Conservation (phyloP, 1,140 invertebrate species). For the Aphelinus certus region DNA sequence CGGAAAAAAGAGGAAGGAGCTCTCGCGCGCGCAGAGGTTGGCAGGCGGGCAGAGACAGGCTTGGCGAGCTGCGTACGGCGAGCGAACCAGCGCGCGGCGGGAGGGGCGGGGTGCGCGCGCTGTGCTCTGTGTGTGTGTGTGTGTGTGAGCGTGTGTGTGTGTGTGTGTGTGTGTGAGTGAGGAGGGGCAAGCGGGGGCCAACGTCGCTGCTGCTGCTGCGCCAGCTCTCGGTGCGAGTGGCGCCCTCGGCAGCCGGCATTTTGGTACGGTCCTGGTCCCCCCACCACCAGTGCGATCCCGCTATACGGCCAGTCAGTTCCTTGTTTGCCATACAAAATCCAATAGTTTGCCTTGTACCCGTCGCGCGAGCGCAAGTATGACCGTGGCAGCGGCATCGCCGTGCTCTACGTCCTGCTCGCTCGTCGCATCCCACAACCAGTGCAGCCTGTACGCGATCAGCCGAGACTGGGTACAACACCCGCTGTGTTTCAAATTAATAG, state of each 20-base stretch:
- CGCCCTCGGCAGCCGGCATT: constrained; percentile 32
- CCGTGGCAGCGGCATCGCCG: constrained; percentile 44
- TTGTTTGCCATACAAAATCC: constrained; percentile 68
- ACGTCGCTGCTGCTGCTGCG: not conserved
- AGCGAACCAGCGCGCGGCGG: not conserved
- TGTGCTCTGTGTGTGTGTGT: too few relatives aligned
- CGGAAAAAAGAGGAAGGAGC: not conserved
- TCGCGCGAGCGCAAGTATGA: constrained; percentile 58
- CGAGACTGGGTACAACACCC: too few relatives aligned
- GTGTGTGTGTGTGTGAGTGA: not conserved
- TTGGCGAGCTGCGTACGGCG: too few relatives aligned
- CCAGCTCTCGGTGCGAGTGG: not conserved
- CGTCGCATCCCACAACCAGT: too few relatives aligned
- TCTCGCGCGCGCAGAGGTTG: not conserved
- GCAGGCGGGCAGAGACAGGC: not conserved
- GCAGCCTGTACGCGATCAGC: too few relatives aligned
- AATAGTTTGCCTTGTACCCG: constrained; percentile 65
- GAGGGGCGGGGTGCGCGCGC: not conserved
- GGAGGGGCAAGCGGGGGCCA: not conserved
- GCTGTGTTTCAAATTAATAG: too few relatives aligned
- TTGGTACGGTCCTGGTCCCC: constrained; percentile 49
- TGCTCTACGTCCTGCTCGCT: not conserved
- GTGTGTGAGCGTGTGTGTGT: not conserved
- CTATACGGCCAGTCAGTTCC: constrained; percentile 63
- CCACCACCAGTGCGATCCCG: constrained; percentile 52